These are phyloP conservation scores for Alitta virens DNA, from an alignment of 2,888 invertebrate species.

Conservation along the genomic window DNA sequence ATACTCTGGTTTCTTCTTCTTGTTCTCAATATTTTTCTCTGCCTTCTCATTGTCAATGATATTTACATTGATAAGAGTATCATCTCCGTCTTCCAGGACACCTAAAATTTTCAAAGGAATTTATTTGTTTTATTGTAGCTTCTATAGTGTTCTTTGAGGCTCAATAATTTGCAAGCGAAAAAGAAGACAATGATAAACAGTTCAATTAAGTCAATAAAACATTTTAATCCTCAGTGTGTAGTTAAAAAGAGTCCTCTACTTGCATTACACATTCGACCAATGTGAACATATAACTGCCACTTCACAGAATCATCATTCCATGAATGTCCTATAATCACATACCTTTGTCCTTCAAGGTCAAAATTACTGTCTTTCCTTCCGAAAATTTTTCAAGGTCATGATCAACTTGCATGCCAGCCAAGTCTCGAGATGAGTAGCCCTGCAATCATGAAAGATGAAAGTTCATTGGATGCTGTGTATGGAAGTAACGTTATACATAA, in stretches of 20 bases:
- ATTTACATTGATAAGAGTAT: slow-evolving; percentile 76
- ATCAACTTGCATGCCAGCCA: slow-evolving; percentile 81
- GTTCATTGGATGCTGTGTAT: background rate
- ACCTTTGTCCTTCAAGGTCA: slow-evolving; percentile 91
- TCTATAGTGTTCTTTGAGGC: no score
- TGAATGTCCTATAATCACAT: slow-evolving; percentile 13
- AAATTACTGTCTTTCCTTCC: slow-evolving; percentile 81
- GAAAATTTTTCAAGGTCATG: slow-evolving; percentile 70
- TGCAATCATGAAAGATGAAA: slow-evolving; percentile 24
- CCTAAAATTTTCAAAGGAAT: no score
- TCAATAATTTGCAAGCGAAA: no score
- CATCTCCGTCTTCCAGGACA: slow-evolving; percentile 82
- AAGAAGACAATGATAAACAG: no score
- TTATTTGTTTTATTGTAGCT: no score
- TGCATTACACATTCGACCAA: no score
- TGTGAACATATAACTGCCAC: no score
- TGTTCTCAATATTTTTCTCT: slow-evolving; percentile 73
- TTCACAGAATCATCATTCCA: no score
- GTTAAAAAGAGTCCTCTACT: no score
- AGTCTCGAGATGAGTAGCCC: slow-evolving; percentile 70
- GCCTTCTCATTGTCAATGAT: slow-evolving; percentile 57
- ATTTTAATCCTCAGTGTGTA: no score
- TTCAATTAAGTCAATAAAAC: no score
- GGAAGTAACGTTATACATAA: no score
- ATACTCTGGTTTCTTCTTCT: slow-evolving; percentile 73